Evolutionary conservation across 2,888 invertebrate genomes (phyloP), one percentile per base, ranked within the genome.

Genomic region (Euplagia quadripunctaria): DNA sequence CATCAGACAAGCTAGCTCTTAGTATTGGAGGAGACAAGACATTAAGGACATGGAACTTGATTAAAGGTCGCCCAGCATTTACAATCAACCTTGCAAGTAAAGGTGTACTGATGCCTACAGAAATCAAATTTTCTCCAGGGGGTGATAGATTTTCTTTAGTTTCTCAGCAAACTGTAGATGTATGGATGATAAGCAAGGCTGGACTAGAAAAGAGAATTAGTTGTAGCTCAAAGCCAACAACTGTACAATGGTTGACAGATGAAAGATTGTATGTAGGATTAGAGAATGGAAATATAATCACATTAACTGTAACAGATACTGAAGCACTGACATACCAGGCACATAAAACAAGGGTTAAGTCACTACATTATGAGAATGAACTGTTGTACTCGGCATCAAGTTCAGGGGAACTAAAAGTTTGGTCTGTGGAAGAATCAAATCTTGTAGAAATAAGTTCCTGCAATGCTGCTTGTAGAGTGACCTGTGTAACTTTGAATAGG

Each of bases 11-110:
- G 93, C 88, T 99, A 80, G 98, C 98, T 0, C 93, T 99, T 12
- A 98, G 99, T 16, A 96, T 99, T 61, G 98, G 99, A 20, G 97
- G 97, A 68, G 99, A 99, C 92, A 97, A 97, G 83, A 97, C 98
- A 8, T 92, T 99, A 66, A 96, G 97, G 86, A 99, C 99, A 5
- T 99, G 99, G 99, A 99, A 99, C 95, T 96, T 99, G 78, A 96
- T 99, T 0, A 99, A 98, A 91, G 99, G 99, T 0, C 97, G 99
- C 76, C 97, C 97, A 84, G 99, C 99, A 0, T 99, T 98, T 90
- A 97, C 98, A 1, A 98, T 98, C n/a, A 99, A 99, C 91, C 94
- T 99, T 52, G 97, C 97, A 78, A 97, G 96, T 87, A 97, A 97
- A 93, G 96, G 96, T 77, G 94, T 96, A 68, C 91, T 94, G 64